Evolutionary conservation across 2,888 invertebrate genomes (phyloP), one percentile per base, ranked within the genome.

Genomic region (Diarsia brunnea): DNA sequence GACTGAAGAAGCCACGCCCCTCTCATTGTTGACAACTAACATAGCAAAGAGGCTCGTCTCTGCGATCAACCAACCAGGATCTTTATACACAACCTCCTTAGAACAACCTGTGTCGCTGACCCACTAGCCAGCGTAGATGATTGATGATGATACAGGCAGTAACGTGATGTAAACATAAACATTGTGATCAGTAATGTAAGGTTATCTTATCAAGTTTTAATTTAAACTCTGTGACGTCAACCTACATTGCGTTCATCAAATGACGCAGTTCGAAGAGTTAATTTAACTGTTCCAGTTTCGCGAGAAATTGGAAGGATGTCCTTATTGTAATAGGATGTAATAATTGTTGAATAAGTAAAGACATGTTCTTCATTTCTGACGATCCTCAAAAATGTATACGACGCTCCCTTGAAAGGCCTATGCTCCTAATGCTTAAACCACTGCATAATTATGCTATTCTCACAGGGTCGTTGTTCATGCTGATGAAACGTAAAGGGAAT

Each of bases 121-220:
- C 55, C 43, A n/a, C n/a, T 19, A 38, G 21, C 16, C n/a, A 38
- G 58, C n/a, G n/a, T 5, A 51, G 19, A 27, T 45, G 64, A 74
- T 53, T 38, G 38, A 69, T 53, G 45, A 64, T 58, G 24, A 51
- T 31, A 55, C 49, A 49, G 19, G 16, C 0, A 67, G 38, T 27
- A 70, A 76, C 58, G 67, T 38, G 58, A 67, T 63, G 67, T 67
- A 64, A 81, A 76, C n/a, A 76, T 53, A 24, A 68, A 55, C 21
- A 69, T 70, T 67, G 27, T 58, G 31, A 12, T 24, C 14, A 55
- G 16, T 81, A 70, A 71, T 77, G 77, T 71, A 80, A 81, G 53
- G 7, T 60, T 77, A 68, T 80, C 76, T 65, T 77, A 69, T 77
- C 65, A 60, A 49, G n/a, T 53, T 71, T 68, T 64, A 81, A 80